A percentile compares a stretch with the other conserved stretches of the same genome.
These are phyloP conservation scores for Xylocampa areola DNA, from an alignment of 2,888 invertebrate genomes.

Conservation along the genomic window DNA sequence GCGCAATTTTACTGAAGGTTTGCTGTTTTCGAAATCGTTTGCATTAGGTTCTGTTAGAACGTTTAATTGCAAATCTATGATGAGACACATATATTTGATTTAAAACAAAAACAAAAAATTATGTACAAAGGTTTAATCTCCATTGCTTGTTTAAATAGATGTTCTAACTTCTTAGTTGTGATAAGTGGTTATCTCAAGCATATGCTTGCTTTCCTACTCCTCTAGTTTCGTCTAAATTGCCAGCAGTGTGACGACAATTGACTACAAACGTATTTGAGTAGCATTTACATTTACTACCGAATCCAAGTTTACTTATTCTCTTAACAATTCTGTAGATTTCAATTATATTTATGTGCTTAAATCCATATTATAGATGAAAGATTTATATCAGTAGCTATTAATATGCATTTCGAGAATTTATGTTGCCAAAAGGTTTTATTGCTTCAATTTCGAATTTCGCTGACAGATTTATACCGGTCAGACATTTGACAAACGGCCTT, in stretches of 20 bases:
- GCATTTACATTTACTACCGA: conserved; percentile 1
- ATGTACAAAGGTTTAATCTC: too few species aligned
- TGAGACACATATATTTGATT: too few species aligned
- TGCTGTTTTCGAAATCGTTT: conserved; percentile 13
- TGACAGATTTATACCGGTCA: conserved; percentile 47
- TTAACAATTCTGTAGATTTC: neutral
- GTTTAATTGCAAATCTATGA: too few species aligned
- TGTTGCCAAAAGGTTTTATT: conserved; percentile 37
- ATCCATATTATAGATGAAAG: conserved; percentile 6
- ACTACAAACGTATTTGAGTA: conserved; percentile 6
- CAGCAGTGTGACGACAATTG: conserved; percentile 1
- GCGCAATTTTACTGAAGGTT: conserved; percentile 19
- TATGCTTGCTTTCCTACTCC: neutral
- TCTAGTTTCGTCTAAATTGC: neutral
- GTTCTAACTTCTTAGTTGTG: neutral
- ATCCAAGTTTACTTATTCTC: conserved; percentile 2
- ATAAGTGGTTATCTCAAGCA: neutral
- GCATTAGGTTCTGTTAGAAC: too few species aligned
- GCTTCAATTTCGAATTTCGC: conserved; percentile 33
- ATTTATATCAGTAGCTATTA: conserved; percentile 18
- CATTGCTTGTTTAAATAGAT: neutral
- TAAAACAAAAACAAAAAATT: too few species aligned
- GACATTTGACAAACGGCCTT: conserved; percentile 43
- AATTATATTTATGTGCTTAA: neutral
- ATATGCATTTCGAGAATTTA: conserved; percentile 31